Conservation (phyloP, 2,797 vertebrate genomes). For the Peromyscus aztecus region DNA sequence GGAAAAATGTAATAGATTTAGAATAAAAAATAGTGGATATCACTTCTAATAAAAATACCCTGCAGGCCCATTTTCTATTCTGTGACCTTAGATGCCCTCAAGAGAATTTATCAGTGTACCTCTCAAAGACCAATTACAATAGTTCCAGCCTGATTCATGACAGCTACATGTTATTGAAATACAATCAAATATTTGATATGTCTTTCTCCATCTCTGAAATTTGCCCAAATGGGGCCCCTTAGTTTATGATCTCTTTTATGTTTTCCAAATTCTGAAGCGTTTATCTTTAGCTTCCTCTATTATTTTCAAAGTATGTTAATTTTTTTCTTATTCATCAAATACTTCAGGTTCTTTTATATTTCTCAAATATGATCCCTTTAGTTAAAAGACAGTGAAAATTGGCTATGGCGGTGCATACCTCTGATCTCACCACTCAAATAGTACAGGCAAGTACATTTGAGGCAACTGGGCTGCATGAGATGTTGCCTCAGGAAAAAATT, state of each 20-base stretch:
- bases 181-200: background rate
- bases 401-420: background rate
- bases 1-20: constrained; percentile 20
- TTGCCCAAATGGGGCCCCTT: background rate
- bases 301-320: background rate
- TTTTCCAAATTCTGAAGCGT: background rate
- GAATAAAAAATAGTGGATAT: background rate
- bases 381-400: background rate
- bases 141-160: background rate
- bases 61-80: background rate
- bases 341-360: background rate
- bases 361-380: background rate
- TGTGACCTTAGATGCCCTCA: background rate
- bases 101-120: background rate
- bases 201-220: background rate
- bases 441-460: background rate
- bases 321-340: background rate
- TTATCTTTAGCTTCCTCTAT: background rate
- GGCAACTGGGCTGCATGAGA: background rate
- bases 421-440: background rate
- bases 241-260: background rate
- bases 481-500: background rate
- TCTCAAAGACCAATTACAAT: background rate
- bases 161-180: background rate
- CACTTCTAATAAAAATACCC: background rate